phyloP scores from a whole-genome alignment of 2,797 vertebrate genomes.

The Carcharodon carcharias region DNA sequence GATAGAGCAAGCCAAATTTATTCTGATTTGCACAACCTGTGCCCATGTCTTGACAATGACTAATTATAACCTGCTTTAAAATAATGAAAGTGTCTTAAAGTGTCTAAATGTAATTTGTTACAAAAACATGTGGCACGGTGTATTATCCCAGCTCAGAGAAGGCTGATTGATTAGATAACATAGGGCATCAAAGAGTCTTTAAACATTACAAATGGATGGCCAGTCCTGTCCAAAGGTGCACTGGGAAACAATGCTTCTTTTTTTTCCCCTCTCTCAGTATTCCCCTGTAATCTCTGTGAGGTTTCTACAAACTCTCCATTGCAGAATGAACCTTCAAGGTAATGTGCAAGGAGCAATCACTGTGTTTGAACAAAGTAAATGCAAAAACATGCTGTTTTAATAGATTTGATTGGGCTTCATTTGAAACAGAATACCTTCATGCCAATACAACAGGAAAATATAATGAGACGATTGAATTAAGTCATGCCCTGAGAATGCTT shows the following conservation, averaged over 20 bases:
- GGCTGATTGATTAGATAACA: slow-evolving; percentile 65
- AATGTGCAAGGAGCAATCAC: neutral
- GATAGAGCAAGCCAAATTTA: slow-evolving; percentile 72
- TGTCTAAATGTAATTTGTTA: slow-evolving; percentile 78
- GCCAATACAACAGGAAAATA: slow-evolving; percentile 10
- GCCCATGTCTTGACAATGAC: slow-evolving; percentile 74
- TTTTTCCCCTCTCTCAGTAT: neutral
- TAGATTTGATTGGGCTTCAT: slow-evolving; percentile 29
- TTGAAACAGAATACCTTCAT: slow-evolving; percentile 29
- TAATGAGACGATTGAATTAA: slow-evolving; percentile 30
- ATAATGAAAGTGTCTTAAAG: slow-evolving; percentile 79
- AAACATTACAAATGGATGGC: slow-evolving; percentile 64
- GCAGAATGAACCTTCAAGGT: neutral
- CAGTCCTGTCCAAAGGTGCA: slow-evolving; percentile 22
- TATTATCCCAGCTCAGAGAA: slow-evolving; percentile 62
- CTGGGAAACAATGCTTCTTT: neutral
- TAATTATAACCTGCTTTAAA: slow-evolving; percentile 80
- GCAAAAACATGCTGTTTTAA: neutral
- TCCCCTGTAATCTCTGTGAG: neutral
- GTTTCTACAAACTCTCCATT: slow-evolving; percentile 1
- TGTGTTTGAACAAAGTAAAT: neutral
- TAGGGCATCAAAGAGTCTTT: slow-evolving; percentile 61
- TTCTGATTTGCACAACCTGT: slow-evolving; percentile 75
- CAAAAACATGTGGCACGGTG: slow-evolving; percentile 72
- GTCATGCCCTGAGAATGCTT: neutral